A percentile compares a stretch with the other conserved stretches of the same genome.
These are phyloP conservation scores for Pipra filicauda DNA, from an alignment of 2,113 vertebrate species.

Conservation along the genomic window DNA sequence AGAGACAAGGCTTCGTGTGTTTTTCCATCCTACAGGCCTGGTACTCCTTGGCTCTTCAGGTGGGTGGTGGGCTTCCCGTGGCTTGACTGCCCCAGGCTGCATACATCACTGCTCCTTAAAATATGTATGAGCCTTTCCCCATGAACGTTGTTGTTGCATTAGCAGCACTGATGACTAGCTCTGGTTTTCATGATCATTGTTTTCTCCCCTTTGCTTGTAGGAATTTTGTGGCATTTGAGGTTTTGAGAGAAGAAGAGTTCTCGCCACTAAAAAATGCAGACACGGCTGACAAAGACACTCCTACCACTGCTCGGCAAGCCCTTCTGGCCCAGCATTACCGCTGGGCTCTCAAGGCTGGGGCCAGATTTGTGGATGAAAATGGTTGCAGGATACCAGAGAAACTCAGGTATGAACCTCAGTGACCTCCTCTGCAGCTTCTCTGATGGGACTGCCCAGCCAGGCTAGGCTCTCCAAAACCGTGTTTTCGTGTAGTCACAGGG, in stretches of 20 bases:
- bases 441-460: neutral
- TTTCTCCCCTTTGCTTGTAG: constrained; percentile 61
- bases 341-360: constrained; percentile 84
- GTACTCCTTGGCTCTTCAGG: neutral
- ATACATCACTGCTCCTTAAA: neutral
- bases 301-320: constrained; percentile 77
- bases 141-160: neutral
- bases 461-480: neutral
- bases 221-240: constrained; percentile 91
- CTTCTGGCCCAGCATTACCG: constrained; percentile 86
- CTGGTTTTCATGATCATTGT: neutral
- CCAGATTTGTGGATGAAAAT: constrained; percentile 71
- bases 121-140: neutral
- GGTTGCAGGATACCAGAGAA: constrained; percentile 65
- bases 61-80: neutral
- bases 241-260: constrained; percentile 89
- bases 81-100: neutral
- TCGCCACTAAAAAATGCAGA: constrained; percentile 91
- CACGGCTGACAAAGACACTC: constrained; percentile 77
- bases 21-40: neutral
- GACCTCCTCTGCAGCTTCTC: neutral
- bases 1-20: neutral
- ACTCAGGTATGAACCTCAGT: constrained; percentile 65
- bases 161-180: neutral
- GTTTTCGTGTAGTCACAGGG: neutral